Conservation (phyloP, 2,113 vertebrate species). For the Gavia stellata region DNA sequence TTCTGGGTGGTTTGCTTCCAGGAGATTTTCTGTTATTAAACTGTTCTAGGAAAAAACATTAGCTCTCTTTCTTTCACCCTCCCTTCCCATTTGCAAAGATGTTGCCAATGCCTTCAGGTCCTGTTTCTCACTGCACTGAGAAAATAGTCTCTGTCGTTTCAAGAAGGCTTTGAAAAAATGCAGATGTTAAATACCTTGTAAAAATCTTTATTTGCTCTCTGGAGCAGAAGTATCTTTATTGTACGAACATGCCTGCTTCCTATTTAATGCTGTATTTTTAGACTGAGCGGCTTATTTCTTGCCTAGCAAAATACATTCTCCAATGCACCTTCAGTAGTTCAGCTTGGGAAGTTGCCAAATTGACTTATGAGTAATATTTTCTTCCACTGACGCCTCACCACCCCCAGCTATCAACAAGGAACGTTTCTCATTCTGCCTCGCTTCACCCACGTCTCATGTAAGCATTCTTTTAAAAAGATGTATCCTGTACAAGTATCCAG, state of each 20-base stretch:
- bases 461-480: slow-evolving; percentile 4
- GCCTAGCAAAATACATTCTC: background rate
- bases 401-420: slow-evolving; percentile 27
- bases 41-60: background rate
- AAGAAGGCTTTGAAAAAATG: background rate
- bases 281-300: background rate
- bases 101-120: slow-evolving; percentile 1
- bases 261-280: background rate
- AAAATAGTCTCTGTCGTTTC: background rate
- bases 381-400: slow-evolving; percentile 28
- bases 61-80: background rate
- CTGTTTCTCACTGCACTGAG: background rate
- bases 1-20: slow-evolving; percentile 20
- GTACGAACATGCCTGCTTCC: background rate
- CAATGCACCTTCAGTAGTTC: background rate
- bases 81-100: background rate
- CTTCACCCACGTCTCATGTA: slow-evolving; percentile 11
- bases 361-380: slow-evolving; percentile 59
- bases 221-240: background rate
- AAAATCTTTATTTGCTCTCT: background rate
- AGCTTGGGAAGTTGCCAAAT: slow-evolving; percentile 23
- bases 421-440: background rate
- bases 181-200: background rate
- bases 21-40: slow-evolving; percentile 39
- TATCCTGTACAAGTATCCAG: background rate